phyloP scores from a whole-genome alignment of 2,797 vertebrate genomes.

The Poeciliopsis paucimaculata region DNA sequence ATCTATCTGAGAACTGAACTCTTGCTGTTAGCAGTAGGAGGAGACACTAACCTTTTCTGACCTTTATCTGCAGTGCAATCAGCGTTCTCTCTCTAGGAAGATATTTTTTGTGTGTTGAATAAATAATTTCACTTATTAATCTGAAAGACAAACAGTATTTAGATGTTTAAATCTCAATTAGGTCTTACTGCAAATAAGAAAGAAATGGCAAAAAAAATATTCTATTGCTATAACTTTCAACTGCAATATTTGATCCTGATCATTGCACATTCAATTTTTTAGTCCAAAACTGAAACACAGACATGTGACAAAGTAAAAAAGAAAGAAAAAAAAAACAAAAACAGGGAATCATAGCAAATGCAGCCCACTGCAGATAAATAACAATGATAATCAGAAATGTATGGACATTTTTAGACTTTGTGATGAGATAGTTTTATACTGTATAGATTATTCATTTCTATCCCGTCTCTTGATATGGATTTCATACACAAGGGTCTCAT shows the following conservation, averaged over 20 bases:
- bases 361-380: neutral
- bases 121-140: conserved; percentile 29
- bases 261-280: neutral
- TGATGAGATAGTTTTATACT: neutral
- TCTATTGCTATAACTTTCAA: neutral
- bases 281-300: neutral
- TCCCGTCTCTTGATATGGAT: too few relatives aligned
- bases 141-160: conserved; percentile 10
- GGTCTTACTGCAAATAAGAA: neutral
- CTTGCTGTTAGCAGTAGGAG: conserved; percentile 60
- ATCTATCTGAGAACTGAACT: conserved; percentile 31
- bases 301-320: neutral
- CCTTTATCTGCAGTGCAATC: conserved; percentile 62
- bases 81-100: conserved; percentile 22
- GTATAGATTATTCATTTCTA: too few relatives aligned
- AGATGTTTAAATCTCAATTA: conserved; percentile 4
- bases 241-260: neutral
- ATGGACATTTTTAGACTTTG: neutral
- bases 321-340: neutral
- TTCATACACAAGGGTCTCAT: too few relatives aligned
- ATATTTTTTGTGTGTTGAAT: conserved; percentile 54
- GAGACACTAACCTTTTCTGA: conserved; percentile 67
- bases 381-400: neutral
- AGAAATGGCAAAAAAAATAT: neutral
- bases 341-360: neutral